These are phyloP conservation scores for Aphelocoma californica DNA, from an alignment of 2,797 vertebrate genomes.

Conservation along the genomic window DNA sequence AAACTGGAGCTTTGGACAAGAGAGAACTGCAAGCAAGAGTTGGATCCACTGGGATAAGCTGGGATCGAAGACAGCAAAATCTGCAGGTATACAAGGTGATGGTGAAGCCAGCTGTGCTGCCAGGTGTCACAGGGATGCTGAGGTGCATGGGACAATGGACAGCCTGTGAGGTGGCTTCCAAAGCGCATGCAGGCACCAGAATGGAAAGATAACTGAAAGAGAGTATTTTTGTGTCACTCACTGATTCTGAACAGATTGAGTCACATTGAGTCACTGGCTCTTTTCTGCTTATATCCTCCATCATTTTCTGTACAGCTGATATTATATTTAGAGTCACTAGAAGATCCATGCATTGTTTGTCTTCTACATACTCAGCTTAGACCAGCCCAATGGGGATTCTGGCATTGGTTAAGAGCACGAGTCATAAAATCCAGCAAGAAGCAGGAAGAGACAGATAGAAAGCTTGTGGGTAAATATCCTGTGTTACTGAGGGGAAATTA, in stretches of 20 bases:
- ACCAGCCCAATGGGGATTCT: background rate
- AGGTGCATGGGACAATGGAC: background rate
- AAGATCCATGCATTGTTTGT: background rate
- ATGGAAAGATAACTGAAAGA: background rate
- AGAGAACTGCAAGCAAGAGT: background rate
- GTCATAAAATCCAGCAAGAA: background rate
- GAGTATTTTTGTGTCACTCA: background rate
- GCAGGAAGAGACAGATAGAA: background rate
- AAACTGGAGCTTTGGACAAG: background rate
- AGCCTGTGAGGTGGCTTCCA: background rate
- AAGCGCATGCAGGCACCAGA: background rate
- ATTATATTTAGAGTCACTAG: background rate
- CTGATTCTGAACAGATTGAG: background rate
- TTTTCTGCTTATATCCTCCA: background rate
- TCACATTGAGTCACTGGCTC: background rate
- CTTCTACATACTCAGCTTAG: background rate
- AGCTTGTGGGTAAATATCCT: background rate
- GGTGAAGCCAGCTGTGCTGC: background rate
- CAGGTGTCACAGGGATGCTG: background rate
- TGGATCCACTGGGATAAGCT: background rate
- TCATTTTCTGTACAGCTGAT: background rate
- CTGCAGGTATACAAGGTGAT: background rate
- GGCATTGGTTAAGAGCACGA: background rate
- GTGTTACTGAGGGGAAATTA: background rate
- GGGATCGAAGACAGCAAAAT: background rate